These are phyloP conservation scores for Magallana gigas DNA, from an alignment of 1,140 invertebrate species.

Conservation along the genomic window DNA sequence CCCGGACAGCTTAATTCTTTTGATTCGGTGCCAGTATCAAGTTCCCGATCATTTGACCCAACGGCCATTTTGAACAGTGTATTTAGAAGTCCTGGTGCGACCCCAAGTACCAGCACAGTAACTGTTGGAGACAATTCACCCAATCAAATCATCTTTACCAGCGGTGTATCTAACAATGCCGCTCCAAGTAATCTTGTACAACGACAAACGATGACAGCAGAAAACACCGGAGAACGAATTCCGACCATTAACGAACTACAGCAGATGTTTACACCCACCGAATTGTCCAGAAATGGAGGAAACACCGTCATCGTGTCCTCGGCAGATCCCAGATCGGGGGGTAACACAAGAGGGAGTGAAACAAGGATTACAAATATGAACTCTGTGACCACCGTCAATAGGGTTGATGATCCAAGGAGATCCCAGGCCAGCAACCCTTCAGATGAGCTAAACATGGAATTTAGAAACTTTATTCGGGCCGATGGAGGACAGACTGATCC, in stretches of 20 bases:
- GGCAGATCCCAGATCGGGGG: neutral
- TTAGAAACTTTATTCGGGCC: neutral
- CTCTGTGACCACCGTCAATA: neutral
- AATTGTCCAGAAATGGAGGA: neutral
- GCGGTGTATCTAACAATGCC: conserved; percentile 9
- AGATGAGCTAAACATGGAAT: conserved; percentile 14
- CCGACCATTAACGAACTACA: neutral
- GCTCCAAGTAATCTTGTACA: neutral
- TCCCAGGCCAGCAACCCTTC: neutral
- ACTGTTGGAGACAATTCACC: neutral
- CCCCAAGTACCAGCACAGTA: neutral
- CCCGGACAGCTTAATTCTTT: conserved; percentile 14
- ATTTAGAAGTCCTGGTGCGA: neutral
- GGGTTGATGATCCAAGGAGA: neutral
- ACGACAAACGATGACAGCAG: neutral
- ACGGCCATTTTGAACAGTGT: conserved; percentile 2
- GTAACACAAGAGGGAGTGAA: neutral
- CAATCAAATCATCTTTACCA: neutral
- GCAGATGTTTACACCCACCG: conserved; percentile 24
- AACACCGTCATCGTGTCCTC: neutral
- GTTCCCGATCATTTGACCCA: neutral
- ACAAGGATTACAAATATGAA: neutral
- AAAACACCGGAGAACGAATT: neutral
- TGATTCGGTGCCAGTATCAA: neutral
- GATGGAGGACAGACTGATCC: neutral